Evolutionary conservation across 2,888 invertebrate genomes (phyloP), one percentile per base, ranked within the genome.

Genomic region (Anodontia alba): DNA sequence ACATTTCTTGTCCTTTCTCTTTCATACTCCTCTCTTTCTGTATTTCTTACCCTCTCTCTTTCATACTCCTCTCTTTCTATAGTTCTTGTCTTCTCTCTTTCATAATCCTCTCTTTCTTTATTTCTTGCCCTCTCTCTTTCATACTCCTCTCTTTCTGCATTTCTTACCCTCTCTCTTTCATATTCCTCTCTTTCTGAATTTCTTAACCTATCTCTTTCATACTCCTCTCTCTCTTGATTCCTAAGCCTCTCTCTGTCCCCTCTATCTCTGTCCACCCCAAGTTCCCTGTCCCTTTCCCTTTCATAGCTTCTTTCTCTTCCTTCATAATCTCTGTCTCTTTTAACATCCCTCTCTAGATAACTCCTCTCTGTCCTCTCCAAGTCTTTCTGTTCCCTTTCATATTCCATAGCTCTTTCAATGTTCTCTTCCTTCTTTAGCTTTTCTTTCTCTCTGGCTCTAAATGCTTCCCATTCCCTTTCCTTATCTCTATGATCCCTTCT

Each of bases 401-500:
- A 62, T 23, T 62, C 62, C 17, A 33, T 8, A 29, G 23, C 62
- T 20, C 62, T 62, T 8, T 62, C 62, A 62, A 33, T 3, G 23
- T 62, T 62, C 17, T 62, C 62, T 33, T 62, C 62, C 20, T 29
- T 57, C 29, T 29, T 62, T 10, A 62, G 33, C 29, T 62, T 42
- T 43, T 69, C 69, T 23, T 69, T 69, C 43, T 69, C 69, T 70
- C 80, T 76, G 51, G 79, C 82, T 49, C 79, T 83, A 51, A 74
- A 62, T 62, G 62, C 69, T 75, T 82, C 84, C 70, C 82, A 49
- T 7, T 83, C 73, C 68, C 80, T 80, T 67, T 87, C 88, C 51
- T 83, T 87, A 57, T 89, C 87, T 26, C 87, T 80, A 33, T 86
- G 81, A 51, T 85, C 85, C 43, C 3, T 84, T 33, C 82, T 66